These are phyloP conservation scores for Chrysomallon squamiferum DNA, from an alignment of 1,140 invertebrate species.

Conservation along the genomic window DNA sequence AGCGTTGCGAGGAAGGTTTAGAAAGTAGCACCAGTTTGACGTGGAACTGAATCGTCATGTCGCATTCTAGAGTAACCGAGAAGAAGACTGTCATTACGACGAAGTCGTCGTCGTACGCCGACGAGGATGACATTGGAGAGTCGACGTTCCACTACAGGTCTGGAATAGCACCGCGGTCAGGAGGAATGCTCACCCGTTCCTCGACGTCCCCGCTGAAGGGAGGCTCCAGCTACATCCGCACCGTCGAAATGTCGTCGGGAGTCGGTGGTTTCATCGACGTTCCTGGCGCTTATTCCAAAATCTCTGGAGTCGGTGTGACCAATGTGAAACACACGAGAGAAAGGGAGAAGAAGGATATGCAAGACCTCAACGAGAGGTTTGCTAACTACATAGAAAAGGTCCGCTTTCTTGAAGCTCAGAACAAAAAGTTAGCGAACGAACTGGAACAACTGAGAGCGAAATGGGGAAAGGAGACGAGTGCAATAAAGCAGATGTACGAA, in stretches of 20 bases:
- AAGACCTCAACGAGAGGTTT: slow-evolving; percentile 65
- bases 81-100: slow-evolving; percentile 49
- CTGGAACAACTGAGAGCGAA: slow-evolving; percentile 62
- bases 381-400: slow-evolving; percentile 67
- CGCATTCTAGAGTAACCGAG: slow-evolving; percentile 50
- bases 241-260: slow-evolving; percentile 39
- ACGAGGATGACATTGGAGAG: slow-evolving; percentile 11
- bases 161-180: slow-evolving; percentile 35
- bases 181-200: slow-evolving; percentile 29
- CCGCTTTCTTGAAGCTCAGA: slow-evolving; percentile 67
- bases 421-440: slow-evolving; percentile 63
- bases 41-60: slow-evolving; percentile 24
- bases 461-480: slow-evolving; percentile 65
- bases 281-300: slow-evolving; percentile 23
- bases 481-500: slow-evolving; percentile 66
- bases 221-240: slow-evolving; percentile 27
- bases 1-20: not conserved
- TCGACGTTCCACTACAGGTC: slow-evolving; percentile 42
- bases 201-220: slow-evolving; percentile 15
- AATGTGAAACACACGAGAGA: slow-evolving; percentile 60
- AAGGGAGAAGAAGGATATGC: slow-evolving; percentile 65
- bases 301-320: slow-evolving; percentile 48
- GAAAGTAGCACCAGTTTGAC: not conserved
- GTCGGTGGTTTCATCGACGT: not conserved
- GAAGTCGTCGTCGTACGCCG: slow-evolving; percentile 21